Base-by-base conservation (phyloP, 1,140 invertebrate species). In the Tetraneura akinire region DNA sequence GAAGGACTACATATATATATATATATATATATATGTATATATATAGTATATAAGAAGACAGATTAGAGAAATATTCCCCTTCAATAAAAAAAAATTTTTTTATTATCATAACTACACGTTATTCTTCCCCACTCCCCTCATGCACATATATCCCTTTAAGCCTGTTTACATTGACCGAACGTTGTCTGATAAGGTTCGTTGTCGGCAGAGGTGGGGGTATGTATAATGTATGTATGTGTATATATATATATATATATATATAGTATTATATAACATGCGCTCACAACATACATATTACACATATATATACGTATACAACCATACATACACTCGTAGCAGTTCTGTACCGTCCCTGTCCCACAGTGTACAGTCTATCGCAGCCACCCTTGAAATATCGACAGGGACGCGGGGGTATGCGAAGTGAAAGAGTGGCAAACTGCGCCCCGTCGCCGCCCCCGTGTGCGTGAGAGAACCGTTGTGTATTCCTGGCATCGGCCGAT, bases 141-240 rank as follows among this genome's bases (percentile, higher is more conserved):
- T 21, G n/a, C 37, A 45, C 51, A n/a, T 45, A 76, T 55, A 53
- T 42, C 51, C 51, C 13, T 76, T 57, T 60, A 42, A 76, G 32
- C 53, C 49, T 55, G 49, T 76, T 55, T 57, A 76, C 49, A 76
- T 76, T 76, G 73, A 76, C 73, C 73, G 53, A 57, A 53, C 73
- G 73, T 60, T 21, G 51, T 76, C 49, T 18, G 70, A 73, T 73
- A 73, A 73, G 47, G 70, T n/a, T n/a, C 18, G 11, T 29, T 47
- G 49, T 10, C 29, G 9, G 21, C 66, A n/a, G n/a, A 6, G 10
- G 18, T n/a, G 32, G 18, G 37, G 8, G 37, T 8, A 23, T 23
- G 14, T 3, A 26, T 14, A 26, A 29, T 9, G 26, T 8, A 16
- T 29, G 23, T 29, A 29, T 26, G 14, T 29, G 16, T 29, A 18